Evolutionary conservation across 2,797 vertebrate genomes (phyloP).

Genomic region (Acanthiza pusilla): DNA sequence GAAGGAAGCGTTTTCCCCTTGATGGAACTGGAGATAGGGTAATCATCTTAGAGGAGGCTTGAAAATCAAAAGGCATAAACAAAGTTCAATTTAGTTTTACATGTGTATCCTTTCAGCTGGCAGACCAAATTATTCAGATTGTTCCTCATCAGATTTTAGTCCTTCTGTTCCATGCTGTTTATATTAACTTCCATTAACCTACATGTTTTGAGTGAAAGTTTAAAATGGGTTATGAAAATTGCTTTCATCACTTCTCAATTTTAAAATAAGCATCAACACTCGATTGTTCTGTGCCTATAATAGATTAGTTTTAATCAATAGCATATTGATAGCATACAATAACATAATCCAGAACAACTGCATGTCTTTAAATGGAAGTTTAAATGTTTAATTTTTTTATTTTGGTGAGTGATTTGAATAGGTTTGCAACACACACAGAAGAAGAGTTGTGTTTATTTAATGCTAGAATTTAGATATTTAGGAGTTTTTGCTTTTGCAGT

Average conservation of each 20-base stretch:
- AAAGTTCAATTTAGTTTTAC: conserved; percentile 51
- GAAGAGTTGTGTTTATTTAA: not conserved
- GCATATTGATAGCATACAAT: not conserved
- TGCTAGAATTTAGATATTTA: not conserved
- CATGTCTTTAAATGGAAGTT: not conserved
- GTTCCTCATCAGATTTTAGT: conserved; percentile 68
- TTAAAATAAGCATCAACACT: conserved; percentile 67
- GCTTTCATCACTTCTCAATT: conserved; percentile 71
- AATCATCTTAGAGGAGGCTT: conserved; percentile 46
- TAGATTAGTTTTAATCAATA: conserved; percentile 74
- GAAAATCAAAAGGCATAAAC: conserved; percentile 61
- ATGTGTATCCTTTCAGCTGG: conserved; percentile 42
- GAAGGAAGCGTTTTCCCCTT: not conserved
- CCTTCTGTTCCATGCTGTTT: conserved; percentile 71
- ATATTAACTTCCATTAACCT: conserved; percentile 77
- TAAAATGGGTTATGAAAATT: conserved; percentile 67
- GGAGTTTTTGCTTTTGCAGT: not conserved
- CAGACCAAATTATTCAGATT: conserved; percentile 61
- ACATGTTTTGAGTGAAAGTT: conserved; percentile 69
- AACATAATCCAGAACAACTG: conserved; percentile 66
- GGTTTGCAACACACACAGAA: not conserved
- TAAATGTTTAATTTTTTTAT: conserved; percentile 44
- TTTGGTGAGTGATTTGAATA: conserved; percentile 49
- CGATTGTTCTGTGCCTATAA: conserved; percentile 62
- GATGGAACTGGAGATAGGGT: conserved; percentile 10